Base-by-base conservation (phyloP, 2,888 invertebrate genomes). In the Dioctria linearis region DNA sequence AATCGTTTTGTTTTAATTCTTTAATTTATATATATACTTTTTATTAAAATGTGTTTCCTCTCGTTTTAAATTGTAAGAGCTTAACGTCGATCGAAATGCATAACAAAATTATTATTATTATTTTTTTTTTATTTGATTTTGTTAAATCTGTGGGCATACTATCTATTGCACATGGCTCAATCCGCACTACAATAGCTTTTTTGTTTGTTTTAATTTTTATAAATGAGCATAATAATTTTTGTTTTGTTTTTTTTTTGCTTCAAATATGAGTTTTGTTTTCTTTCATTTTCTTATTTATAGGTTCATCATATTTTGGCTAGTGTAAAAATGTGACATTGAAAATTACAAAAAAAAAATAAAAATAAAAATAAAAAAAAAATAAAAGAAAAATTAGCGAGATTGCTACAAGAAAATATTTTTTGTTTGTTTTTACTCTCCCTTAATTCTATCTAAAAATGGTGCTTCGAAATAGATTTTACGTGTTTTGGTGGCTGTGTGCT, bases 141-240 rank as follows among this genome's bases (percentile, higher is more conserved):
- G 6, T 54, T 71, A 71, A 46, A 71, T 51, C 71, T 11, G 71
- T 51, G 71, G 51, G 51, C 71, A 54, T 71, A 71, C 71, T 49
- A 71, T 13, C 71, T 71, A 71, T 71, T 54, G 71, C 71, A 71
- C 71, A 71, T 71, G 71, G 71, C 71, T 71, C 71, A 71, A 71
- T 71, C 71, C 71, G 71, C 71, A 71, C 71, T 71, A 71, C 71
- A 71, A 51, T 71, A 54, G 49, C 9, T 51, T 71, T 51, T 51
- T 49, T 51, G 46, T 71, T 51, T 37, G 37, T 37, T 71, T 25
- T 25, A 71, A 9, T 54, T 39, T 71, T 42, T 40, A 40, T 71
- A 25, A 25, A 25, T 25, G 25, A 25, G 25, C 25, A 25, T 25
- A 25, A 25, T 25, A 25, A 25, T 25, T 25, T 25, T 25, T 25